Percentiles rank a stretch among this genome's conserved stretches.
These are phyloP conservation scores for Propithecus deckenii DNA, from an alignment of 2,797 vertebrate species.

Conservation along the genomic window DNA sequence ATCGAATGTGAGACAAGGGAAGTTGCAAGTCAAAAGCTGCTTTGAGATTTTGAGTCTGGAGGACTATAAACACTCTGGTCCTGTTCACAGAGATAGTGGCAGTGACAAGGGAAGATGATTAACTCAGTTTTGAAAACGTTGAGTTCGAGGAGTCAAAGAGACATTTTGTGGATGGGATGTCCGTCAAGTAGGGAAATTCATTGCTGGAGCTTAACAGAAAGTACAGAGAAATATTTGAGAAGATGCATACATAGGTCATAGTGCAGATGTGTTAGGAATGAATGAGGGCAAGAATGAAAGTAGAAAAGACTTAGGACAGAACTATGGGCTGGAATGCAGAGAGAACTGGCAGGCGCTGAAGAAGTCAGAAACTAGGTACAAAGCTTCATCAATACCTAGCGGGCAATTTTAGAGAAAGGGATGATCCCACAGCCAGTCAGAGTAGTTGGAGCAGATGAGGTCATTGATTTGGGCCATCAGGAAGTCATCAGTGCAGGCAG, in stretches of 20 bases:
- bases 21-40: background rate
- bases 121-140: background rate
- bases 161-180: background rate
- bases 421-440: background rate
- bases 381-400: background rate
- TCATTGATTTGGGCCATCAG: background rate
- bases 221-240: background rate
- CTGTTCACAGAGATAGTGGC: background rate
- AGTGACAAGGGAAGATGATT: background rate
- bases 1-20: background rate
- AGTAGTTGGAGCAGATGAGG: background rate
- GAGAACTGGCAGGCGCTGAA: background rate
- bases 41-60: background rate
- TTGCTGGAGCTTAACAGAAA: background rate
- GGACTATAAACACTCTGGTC: background rate
- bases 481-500: background rate
- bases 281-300: background rate
- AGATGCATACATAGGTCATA: background rate
- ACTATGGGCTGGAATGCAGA: background rate
- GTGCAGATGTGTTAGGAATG: background rate
- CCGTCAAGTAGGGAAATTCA: background rate
- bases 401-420: background rate
- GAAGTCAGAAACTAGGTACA: background rate
- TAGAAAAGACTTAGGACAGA: background rate
- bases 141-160: background rate